These are phyloP conservation scores for Stomatorhinus ivindoensis DNA, from an alignment of 2,113 vertebrate species.

Conservation along the genomic window DNA sequence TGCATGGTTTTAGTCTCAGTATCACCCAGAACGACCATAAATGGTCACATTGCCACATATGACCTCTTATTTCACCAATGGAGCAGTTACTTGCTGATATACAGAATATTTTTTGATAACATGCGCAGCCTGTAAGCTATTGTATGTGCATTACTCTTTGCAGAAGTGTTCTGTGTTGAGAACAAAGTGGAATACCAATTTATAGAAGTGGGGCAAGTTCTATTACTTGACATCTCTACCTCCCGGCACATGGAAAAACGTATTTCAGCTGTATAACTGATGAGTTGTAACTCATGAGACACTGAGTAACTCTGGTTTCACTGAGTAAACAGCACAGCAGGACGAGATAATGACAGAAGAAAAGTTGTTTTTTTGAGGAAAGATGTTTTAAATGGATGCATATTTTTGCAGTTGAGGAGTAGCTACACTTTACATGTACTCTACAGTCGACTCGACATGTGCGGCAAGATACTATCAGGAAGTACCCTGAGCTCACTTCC, in stretches of 20 bases:
- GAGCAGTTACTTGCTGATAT: not conserved
- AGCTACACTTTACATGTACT: not conserved
- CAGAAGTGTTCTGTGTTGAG: not conserved
- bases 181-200: not conserved
- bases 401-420: not conserved
- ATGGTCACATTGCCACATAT: not conserved
- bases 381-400: not conserved
- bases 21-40: not conserved
- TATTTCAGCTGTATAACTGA: not conserved
- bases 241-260: not conserved
- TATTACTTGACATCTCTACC: not conserved
- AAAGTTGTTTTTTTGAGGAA: not conserved
- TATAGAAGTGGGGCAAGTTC: not conserved
- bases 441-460: not conserved
- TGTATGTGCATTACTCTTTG: not conserved
- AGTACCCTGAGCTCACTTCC: not conserved
- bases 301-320: not conserved
- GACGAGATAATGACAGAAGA: not conserved
- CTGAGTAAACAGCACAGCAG: not conserved
- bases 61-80: not conserved
- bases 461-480: not conserved
- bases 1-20: not conserved
- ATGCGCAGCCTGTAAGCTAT: not conserved
- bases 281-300: not conserved
- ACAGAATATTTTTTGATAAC: not conserved